Conservation (phyloP, 1,140 invertebrate genomes). For the Bombus vancouverensis region DNA sequence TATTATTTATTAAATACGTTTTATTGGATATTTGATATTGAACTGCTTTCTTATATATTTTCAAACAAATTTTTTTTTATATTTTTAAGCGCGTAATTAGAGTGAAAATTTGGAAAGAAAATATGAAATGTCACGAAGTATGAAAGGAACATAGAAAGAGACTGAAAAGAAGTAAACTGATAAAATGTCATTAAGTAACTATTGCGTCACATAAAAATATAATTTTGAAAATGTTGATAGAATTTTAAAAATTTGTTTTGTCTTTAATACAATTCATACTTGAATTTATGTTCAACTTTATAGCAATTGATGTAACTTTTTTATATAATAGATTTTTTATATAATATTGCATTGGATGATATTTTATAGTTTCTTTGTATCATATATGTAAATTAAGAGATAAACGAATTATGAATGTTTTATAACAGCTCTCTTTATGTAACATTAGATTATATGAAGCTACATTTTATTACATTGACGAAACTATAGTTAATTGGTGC, state of each 20-base stretch:
- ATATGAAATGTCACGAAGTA: not conserved
- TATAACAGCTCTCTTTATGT: not conserved
- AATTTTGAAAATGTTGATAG: not conserved
- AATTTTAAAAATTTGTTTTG: not conserved
- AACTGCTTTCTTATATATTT: not conserved
- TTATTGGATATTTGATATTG: not conserved
- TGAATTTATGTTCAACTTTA: not conserved
- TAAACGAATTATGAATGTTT: not conserved
- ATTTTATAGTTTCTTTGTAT: not conserved
- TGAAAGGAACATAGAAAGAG: not conserved
- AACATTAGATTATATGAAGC: not conserved
- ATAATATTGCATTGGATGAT: not conserved
- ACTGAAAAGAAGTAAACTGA: not conserved
- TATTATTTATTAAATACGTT: not conserved
- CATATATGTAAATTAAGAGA: not conserved
- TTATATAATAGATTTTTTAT: not conserved
- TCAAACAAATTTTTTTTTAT: not conserved
- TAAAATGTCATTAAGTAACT: not conserved
- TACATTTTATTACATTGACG: not conserved
- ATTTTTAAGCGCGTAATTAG: not conserved
- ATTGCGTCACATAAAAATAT: not conserved
- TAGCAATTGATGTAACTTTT: not conserved
- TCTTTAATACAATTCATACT: not conserved
- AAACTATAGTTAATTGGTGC: not conserved
- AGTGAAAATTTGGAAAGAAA: not conserved